phyloP scores from a whole-genome alignment of 2,888 invertebrate genomes.

The Pristionchus entomophagus region DNA sequence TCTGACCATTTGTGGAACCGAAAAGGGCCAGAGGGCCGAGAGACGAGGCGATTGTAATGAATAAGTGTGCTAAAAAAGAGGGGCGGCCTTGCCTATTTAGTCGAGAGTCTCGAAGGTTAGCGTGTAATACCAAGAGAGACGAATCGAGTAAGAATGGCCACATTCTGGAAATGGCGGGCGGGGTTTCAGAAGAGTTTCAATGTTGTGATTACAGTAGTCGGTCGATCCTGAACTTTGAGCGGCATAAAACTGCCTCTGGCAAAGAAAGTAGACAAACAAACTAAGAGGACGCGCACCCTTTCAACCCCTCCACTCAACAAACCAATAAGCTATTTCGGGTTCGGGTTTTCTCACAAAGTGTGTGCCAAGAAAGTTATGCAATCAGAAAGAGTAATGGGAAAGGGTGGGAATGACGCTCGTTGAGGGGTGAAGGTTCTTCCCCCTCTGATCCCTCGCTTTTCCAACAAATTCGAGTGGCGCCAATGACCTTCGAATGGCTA shows the following conservation, averaged over 20 bases:
- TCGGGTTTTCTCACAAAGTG: not conserved
- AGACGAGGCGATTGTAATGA: not conserved
- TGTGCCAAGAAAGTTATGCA: constrained; percentile 11
- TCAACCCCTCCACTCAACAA: constrained; percentile 22
- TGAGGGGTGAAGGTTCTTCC: not conserved
- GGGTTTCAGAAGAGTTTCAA: not conserved
- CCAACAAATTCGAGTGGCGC: constrained; percentile 13
- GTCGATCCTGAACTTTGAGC: not conserved
- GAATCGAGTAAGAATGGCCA: not conserved
- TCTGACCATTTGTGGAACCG: constrained; percentile 1
- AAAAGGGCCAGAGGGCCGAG: not conserved
- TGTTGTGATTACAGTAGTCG: constrained; percentile 15
- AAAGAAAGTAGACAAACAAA: constrained; percentile 29
- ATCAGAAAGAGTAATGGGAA: constrained; percentile 1
- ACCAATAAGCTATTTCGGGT: constrained; percentile 36
- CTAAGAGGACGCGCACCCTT: not conserved
- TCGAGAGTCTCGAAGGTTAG: constrained; percentile 34
- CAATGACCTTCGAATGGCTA: constrained; percentile 17
- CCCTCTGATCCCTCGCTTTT: not conserved
- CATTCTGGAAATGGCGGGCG: constrained; percentile 2
- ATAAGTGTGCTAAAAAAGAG: not conserved
- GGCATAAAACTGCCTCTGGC: not conserved
- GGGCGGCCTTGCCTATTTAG: not conserved
- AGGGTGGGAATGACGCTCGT: not conserved
- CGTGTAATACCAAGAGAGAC: not conserved